phyloP scores from a whole-genome alignment of 2,113 vertebrate species.

The Toxotes chatareus region DNA sequence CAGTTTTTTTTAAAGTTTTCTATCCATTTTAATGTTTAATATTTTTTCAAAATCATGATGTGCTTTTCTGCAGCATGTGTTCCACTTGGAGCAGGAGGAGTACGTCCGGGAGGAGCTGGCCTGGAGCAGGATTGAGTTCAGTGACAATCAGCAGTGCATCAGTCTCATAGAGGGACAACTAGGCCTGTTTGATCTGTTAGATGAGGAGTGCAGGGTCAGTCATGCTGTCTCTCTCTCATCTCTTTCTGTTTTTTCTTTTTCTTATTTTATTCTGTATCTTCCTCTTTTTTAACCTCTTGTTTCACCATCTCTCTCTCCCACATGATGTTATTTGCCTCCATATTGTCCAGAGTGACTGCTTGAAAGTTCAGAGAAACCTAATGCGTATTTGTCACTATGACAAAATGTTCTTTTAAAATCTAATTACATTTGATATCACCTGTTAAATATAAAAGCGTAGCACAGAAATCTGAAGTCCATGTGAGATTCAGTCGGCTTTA shows the following conservation, averaged over 20 bases:
- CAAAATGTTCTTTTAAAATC: neutral
- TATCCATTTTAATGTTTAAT: neutral
- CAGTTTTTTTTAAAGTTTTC: neutral
- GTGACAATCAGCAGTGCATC: constrained; percentile 86
- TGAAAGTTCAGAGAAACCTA: neutral
- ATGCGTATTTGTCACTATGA: neutral
- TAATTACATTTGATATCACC: neutral
- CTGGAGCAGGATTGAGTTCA: constrained; percentile 86
- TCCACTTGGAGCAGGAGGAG: constrained; percentile 88
- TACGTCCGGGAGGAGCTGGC: constrained; percentile 85
- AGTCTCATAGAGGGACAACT: constrained; percentile 83
- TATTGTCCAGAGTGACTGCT: neutral
- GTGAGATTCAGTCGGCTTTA: neutral
- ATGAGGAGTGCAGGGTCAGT: constrained; percentile 86
- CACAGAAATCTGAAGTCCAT: neutral
- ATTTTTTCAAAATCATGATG: neutral
- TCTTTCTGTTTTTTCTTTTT: neutral
- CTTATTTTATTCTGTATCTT: neutral
- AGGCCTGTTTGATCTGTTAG: constrained; percentile 86
- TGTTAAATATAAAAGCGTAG: neutral
- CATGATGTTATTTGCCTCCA: neutral
- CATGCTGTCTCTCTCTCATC: neutral
- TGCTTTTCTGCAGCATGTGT: constrained; percentile 81
- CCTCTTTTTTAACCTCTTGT: neutral
- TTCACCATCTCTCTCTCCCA: neutral